Evolutionary conservation across 2,888 invertebrate genomes (phyloP), one percentile per base, ranked within the genome.

Genomic region (Oscheius sp.): DNA sequence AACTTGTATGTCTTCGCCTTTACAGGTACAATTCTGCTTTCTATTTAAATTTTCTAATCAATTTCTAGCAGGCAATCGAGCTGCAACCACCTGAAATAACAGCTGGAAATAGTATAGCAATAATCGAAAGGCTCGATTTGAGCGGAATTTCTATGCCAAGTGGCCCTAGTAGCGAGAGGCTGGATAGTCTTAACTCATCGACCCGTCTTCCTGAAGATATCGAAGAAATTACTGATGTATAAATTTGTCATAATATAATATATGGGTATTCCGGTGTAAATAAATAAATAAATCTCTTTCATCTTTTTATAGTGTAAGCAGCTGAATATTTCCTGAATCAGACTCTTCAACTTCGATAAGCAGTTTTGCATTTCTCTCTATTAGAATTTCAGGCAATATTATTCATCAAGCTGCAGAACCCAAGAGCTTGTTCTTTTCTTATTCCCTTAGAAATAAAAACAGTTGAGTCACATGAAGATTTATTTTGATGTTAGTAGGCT

Each of bases 71-170:
- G 12, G 15, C 17, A 23, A 25, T 12, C 39, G 34, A 31, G n/a
- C 17, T 31, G 17, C 31, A 31, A 48, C 4, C 58, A 20, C 17
- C 37, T 33, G 17, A 15, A 42, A n/a, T 45, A 15, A 20, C n/a
- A 23, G 64, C 46, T 20, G 27, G 42, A 17, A 12, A 31, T 20
- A 23, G 27, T 15, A 29, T 37, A 6, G 39, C 34, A 23, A n/a
- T n/a, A n/a, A 68, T 68, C 33, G 68, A 68, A 34, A 31, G 68
- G 5, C 50, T 68, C 17, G 61, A 68, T 23, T 25, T 68, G 12
- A 68, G 68, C 48, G 68, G 68, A 33, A 23, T 33, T 8, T 31
- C 58, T 10, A 61, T 61, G 3, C 12, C 42, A 10, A 64, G 37
- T 20, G 23, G 34, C 1, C 17, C 34, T 12, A 64, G 33, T 17